A percentile compares a stretch with the other conserved stretches of the same genome.
phyloP scores from a whole-genome alignment of 2,888 invertebrate genomes.

The Homarus gammarus region DNA sequence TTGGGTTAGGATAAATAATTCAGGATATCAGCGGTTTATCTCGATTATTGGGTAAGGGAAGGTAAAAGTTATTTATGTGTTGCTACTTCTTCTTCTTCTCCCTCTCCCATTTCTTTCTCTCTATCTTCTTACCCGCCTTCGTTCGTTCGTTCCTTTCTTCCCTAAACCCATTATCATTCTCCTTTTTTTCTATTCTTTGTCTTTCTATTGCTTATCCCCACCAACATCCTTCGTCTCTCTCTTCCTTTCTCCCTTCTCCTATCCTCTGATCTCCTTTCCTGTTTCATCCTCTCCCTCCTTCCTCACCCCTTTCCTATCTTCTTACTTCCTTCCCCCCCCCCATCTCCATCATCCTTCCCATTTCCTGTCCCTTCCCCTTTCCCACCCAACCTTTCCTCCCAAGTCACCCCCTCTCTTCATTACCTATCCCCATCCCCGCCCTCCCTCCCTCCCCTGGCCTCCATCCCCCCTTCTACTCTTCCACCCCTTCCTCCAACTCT shows the following conservation, averaged over 20 bases:
- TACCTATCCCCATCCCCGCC: no score
- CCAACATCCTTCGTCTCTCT: no score
- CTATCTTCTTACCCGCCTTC: not conserved
- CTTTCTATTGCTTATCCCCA: not conserved
- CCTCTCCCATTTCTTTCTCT: not conserved
- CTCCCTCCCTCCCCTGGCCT: no score
- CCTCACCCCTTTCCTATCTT: no score
- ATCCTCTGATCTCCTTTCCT: not conserved
- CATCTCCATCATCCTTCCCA: no score
- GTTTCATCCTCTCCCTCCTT: not conserved
- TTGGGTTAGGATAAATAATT: slow-evolving; percentile 10
- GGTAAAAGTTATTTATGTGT: not conserved
- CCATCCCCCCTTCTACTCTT: no score
- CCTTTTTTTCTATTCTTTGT: not conserved
- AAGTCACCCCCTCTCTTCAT: no score
- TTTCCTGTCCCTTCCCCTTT: no score
- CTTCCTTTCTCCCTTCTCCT: not conserved
- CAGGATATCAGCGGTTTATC: not conserved
- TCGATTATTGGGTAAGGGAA: not conserved
- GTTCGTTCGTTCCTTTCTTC: no score
- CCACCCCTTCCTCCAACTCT: no score
- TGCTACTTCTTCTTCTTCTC: not conserved
- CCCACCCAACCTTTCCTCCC: no score
- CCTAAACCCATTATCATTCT: not conserved
- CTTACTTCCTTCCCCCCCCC: no score